phyloP scores from a whole-genome alignment of 2,888 invertebrate species.

The Rhorus exstirpatorius region DNA sequence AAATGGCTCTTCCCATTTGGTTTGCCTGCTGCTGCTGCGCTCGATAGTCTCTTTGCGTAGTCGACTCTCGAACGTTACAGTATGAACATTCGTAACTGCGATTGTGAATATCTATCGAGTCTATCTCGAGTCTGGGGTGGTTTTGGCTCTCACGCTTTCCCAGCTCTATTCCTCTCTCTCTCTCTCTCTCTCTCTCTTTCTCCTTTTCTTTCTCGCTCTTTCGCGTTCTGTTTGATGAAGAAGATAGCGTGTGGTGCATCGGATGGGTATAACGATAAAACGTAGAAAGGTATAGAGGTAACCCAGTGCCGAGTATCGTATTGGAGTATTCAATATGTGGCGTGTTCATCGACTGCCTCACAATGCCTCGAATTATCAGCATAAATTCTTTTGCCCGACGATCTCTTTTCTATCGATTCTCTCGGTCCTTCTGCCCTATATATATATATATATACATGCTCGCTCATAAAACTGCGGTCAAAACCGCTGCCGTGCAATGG shows the following conservation, averaged over 20 bases:
- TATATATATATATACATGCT: slow-evolving; percentile 13
- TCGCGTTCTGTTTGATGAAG: slow-evolving; percentile 44
- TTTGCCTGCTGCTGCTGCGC: slow-evolving; percentile 48
- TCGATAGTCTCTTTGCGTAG: slow-evolving; percentile 35
- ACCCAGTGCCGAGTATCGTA: slow-evolving; percentile 24
- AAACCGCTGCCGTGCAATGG: slow-evolving; percentile 2
- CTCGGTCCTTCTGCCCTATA: not conserved
- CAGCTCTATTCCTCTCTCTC: slow-evolving; percentile 14
- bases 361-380: slow-evolving; percentile 76
- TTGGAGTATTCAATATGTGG: slow-evolving; percentile 75
- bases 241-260: slow-evolving; percentile 1
- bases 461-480: slow-evolving; percentile 55
- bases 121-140: slow-evolving; percentile 68
- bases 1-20: slow-evolving; percentile 76
- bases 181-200: not conserved
- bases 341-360: slow-evolving; percentile 71
- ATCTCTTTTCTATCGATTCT: slow-evolving; percentile 58
- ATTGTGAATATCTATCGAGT: slow-evolving; percentile 78
- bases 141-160: slow-evolving; percentile 48
- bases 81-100: slow-evolving; percentile 67
- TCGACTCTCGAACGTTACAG: slow-evolving; percentile 44
- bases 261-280: slow-evolving; percentile 2
- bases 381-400: slow-evolving; percentile 32
- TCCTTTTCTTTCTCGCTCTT: not conserved
- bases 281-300: not conserved